phyloP scores from a whole-genome alignment of 2,888 invertebrate species.

The Axea sp. region DNA sequence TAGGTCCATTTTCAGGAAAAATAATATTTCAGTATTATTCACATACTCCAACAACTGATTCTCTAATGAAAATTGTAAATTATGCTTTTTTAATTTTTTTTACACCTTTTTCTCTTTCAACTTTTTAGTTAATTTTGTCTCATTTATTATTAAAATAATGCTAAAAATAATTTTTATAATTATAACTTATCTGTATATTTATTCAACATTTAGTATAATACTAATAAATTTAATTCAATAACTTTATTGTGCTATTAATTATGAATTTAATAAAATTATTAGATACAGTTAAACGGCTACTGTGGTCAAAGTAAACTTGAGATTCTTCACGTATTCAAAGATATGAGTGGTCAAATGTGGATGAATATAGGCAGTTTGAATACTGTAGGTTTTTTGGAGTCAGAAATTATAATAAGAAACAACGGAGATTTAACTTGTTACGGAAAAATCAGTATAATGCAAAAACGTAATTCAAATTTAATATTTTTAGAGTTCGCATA shows the following conservation, averaged over 20 bases:
- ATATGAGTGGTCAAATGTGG: constrained; percentile 82
- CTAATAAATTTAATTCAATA: too few species aligned
- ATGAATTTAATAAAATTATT: background rate
- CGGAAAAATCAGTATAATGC: constrained; percentile 74
- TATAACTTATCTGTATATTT: too few species aligned
- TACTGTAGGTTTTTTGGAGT: constrained; percentile 78
- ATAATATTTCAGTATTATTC: constrained; percentile 81
- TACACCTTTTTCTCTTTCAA: too few species aligned
- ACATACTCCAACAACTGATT: constrained; percentile 62
- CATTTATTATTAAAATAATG: too few species aligned
- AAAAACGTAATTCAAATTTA: constrained; percentile 70
- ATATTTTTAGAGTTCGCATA: too few species aligned
- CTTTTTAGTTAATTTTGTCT: background rate
- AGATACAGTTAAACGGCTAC: constrained; percentile 82
- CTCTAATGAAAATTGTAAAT: constrained; percentile 65
- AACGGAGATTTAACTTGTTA: constrained; percentile 82
- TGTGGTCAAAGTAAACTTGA: constrained; percentile 82
- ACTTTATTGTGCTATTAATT: too few species aligned
- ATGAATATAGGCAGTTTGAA: constrained; percentile 82
- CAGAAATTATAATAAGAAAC: constrained; percentile 81
- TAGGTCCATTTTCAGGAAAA: constrained; percentile 81
- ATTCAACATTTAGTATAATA: too few species aligned
- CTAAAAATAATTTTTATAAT: too few species aligned
- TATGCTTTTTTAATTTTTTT: background rate
- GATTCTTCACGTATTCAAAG: constrained; percentile 81